phyloP scores from a whole-genome alignment of 2,888 invertebrate genomes.

The Sclerodermus sp. region DNA sequence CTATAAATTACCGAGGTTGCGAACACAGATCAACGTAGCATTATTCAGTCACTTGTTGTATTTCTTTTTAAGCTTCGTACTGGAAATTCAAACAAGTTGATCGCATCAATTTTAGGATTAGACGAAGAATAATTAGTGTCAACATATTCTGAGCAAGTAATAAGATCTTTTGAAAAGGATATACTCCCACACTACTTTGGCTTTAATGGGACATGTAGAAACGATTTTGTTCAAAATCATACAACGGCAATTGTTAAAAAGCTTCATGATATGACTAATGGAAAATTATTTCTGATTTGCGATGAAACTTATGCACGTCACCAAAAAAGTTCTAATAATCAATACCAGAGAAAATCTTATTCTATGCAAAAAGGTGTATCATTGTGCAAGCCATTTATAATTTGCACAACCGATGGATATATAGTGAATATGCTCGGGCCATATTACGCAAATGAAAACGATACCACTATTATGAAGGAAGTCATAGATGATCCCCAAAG shows the following conservation, averaged over 20 bases:
- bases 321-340: slow-evolving; percentile 17
- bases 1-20: too few species aligned
- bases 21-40: slow-evolving; percentile 7
- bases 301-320: slow-evolving; percentile 16
- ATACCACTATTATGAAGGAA: slow-evolving; percentile 25
- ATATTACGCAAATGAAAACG: slow-evolving; percentile 23
- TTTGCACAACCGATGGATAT: slow-evolving; percentile 26
- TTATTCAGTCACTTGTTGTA: slow-evolving; percentile 7
- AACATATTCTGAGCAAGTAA: slow-evolving; percentile 5
- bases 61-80: slow-evolving; percentile 9
- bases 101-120: slow-evolving; percentile 3
- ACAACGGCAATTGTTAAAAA: slow-evolving; percentile 5
- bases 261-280: background rate
- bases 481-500: slow-evolving; percentile 15
- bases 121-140: slow-evolving; percentile 7
- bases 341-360: slow-evolving; percentile 16
- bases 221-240: slow-evolving; percentile 10
- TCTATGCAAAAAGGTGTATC: slow-evolving; percentile 26
- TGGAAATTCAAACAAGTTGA: slow-evolving; percentile 6
- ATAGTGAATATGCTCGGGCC: slow-evolving; percentile 25
- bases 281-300: slow-evolving; percentile 12
- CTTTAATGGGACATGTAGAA: background rate
- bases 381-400: slow-evolving; percentile 28
- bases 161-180: too few species aligned
- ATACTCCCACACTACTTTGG: too few species aligned